phyloP scores from a whole-genome alignment of 2,113 vertebrate species.

The Psilopogon haemacephalus region DNA sequence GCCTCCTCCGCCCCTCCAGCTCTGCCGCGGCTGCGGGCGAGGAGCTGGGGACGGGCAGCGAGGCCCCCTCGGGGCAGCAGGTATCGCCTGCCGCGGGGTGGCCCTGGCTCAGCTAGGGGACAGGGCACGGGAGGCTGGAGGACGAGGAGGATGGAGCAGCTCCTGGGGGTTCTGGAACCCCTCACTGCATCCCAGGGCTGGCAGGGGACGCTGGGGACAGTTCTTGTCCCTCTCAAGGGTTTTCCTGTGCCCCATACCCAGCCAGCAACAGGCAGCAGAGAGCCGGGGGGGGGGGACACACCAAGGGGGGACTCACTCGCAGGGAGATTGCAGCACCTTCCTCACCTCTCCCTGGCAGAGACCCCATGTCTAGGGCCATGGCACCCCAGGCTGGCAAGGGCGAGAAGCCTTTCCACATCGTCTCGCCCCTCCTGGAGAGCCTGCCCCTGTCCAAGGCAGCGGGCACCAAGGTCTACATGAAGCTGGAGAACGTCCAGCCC shows the following conservation, averaged over 20 bases:
- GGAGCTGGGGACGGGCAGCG: neutral
- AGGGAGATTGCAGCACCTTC: neutral
- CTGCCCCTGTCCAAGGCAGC: slow-evolving; percentile 76
- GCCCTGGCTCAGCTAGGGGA: neutral
- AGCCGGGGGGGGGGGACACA: accelerated
- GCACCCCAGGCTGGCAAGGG: neutral
- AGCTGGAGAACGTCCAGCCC: slow-evolving; percentile 88
- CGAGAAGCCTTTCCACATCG: slow-evolving; percentile 71
- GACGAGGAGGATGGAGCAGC: neutral
- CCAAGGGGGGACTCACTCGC: no score
- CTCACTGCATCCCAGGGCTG: accelerated
- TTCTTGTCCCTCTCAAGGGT: no score
- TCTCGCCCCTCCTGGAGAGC: slow-evolving; percentile 86
- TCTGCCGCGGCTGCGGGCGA: accelerated
- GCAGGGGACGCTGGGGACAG: neutral
- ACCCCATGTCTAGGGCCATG: neutral
- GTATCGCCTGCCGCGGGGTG: accelerated
- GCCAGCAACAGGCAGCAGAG: accelerated
- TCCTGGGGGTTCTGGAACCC: neutral
- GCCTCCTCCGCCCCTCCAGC: neutral
- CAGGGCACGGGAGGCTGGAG: accelerated
- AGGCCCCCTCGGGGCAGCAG: neutral
- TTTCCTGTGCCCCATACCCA: accelerated
- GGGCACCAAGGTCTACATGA: slow-evolving; percentile 82
- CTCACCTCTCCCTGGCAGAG: neutral